Evolutionary conservation across 2,113 vertebrate genomes (phyloP).

Genomic region (Gavia stellata): DNA sequence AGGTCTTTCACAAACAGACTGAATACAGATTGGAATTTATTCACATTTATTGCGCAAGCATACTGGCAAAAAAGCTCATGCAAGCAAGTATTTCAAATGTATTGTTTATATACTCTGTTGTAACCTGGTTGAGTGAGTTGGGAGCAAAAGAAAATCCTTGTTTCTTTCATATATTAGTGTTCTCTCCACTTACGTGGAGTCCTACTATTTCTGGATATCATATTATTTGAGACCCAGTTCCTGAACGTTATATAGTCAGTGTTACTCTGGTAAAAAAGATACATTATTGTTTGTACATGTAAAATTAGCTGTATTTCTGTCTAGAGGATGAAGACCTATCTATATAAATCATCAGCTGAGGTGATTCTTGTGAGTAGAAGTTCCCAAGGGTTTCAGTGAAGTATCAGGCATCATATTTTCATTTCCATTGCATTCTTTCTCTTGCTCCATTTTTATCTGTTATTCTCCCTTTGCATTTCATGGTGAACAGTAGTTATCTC

Average conservation of each 20-base stretch:
- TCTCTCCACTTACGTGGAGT: neutral
- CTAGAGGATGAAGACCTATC: neutral
- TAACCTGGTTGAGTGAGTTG: neutral
- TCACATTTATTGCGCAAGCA: neutral
- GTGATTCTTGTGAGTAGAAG: neutral
- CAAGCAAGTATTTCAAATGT: neutral
- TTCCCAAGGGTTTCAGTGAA: neutral
- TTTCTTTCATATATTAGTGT: neutral
- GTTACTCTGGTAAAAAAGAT: neutral
- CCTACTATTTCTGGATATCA: accelerated
- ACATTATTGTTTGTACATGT: neutral
- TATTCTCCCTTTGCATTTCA: neutral
- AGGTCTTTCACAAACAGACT: neutral
- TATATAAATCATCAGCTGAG: neutral
- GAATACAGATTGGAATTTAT: neutral
- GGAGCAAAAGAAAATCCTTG: neutral
- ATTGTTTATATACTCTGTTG: neutral
- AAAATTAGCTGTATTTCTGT: neutral
- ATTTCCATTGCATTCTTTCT: neutral
- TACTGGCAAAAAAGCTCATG: neutral
- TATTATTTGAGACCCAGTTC: neutral
- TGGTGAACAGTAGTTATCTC: neutral
- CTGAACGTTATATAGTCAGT: neutral
- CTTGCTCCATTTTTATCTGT: neutral
- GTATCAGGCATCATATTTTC: neutral